phyloP scores from a whole-genome alignment of 2,888 invertebrate genomes.

The Xiphydria camelus region DNA sequence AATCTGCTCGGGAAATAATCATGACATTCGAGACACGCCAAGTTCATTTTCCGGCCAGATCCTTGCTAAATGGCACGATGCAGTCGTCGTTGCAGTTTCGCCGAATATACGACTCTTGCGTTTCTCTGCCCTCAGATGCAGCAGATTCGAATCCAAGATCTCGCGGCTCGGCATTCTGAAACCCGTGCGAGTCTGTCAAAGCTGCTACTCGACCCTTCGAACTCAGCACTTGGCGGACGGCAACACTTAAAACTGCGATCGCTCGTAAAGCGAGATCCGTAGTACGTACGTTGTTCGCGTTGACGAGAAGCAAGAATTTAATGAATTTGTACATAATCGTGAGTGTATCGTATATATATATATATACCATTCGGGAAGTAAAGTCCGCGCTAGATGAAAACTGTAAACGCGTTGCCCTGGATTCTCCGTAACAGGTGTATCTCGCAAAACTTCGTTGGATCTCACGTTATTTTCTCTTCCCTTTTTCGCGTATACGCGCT shows the following conservation, averaged over 20 bases:
- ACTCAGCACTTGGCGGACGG: constrained; percentile 49
- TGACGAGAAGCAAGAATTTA: constrained; percentile 15
- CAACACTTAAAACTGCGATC: constrained; percentile 41
- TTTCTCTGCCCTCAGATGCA: constrained; percentile 67
- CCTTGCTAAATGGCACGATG: too few species aligned
- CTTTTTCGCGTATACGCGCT: too few species aligned
- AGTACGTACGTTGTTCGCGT: constrained; percentile 13
- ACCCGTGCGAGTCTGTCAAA: constrained; percentile 94
- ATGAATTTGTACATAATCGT: constrained; percentile 32
- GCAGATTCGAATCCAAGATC: constrained; percentile 95
- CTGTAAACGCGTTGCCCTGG: constrained; percentile 10
- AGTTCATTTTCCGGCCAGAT: too few species aligned
- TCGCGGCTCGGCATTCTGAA: constrained; percentile 88
- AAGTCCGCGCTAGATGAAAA: constrained; percentile 8
- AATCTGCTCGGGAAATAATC: too few species aligned
- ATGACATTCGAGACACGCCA: too few species aligned
- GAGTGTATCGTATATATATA: constrained; percentile 13
- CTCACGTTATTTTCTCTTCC: not conserved
- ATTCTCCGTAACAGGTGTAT: constrained; percentile 12
- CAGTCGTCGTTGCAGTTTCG: too few species aligned
- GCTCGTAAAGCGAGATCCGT: not conserved
- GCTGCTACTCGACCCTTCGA: constrained; percentile 73
- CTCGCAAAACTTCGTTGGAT: constrained; percentile 7
- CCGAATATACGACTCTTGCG: too few species aligned
- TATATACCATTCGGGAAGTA: too few species aligned